Base-by-base conservation (phyloP, 2,888 invertebrate genomes). In the Caenorhabditis sp. region DNA sequence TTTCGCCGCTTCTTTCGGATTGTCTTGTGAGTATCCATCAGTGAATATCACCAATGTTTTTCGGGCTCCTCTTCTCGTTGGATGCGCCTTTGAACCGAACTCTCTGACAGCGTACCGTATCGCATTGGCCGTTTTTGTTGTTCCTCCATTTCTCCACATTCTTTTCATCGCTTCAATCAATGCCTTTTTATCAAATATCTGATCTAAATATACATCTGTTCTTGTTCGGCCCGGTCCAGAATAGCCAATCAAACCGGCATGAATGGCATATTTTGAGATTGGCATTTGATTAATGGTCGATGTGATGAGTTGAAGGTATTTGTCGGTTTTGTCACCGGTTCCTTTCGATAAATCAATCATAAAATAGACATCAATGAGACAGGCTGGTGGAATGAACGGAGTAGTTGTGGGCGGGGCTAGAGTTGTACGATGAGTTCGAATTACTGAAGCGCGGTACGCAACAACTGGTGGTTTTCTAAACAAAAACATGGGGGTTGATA, bases 21-120 rank as follows among this genome's bases (percentile, higher is more conserved):
- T 77, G 61, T 83, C 83, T 65, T 82, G 83, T 17, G 79, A 80
- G 58, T 81, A 81, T 55, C 83, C 84, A 67, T 84, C 84, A 0
- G 84, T 82, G 69, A 84, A 82, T 0, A 84, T 75, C 17, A 84
- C 71, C 36, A 84, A 59, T 12, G 77, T 73, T 43, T 77, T 78
- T 27, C 71, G 72, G 10, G 81, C 70, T 19, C 76, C 76, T 17
- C 69, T 71, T 50, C 74, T 63, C 19, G 78, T 76, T 23, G 74
- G 73, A 66, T 77, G 75, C 21, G 65, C 65, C 37, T 43, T 67
- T 23, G 58, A 58, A 21, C 67, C 69, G 66, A 83, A 81, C 12
- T 79, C 77, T 26, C 70, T 67, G 0, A 58, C 64, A 3, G 79
- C 83, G 54, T 70, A 78, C 2, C 68, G 58, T 24, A 84, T 76